Evolutionary conservation across 2,888 invertebrate species (phyloP), one percentile per base, ranked within the genome.

Genomic region (Notocelia uddmanniana): DNA sequence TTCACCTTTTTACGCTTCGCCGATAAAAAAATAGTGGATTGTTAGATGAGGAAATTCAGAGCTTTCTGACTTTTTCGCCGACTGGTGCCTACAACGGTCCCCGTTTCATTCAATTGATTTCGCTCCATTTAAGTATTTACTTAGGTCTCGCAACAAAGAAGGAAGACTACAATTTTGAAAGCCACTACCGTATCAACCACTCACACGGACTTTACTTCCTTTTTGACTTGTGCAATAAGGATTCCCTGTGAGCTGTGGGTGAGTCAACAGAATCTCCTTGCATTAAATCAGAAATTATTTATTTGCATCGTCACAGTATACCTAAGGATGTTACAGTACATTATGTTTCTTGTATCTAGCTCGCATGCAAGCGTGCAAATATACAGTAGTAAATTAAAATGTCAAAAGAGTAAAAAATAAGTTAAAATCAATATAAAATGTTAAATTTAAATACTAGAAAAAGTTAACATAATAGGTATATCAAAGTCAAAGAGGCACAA

Each of bases 21-120:
- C 57, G 63, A 69, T 69, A 52, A 34, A 50, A 50, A 64, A 58
- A 69, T 64, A 69, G 63, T 69, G 55, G 55, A 69, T 50, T 69
- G 69, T 54, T 55, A 54, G 23, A 62, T 23, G 54, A 63, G 48
- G 26, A 66, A 54, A 41, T 45, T 45, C 67, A 52, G 54, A 57
- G 21, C 15, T 41, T 18, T 21, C 48, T 26, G 54, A 52, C 26
- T 64, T 69, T 41, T 55, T 45, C 62, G 31, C 63, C 50, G 15
- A 23, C 63, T 45, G 57, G 57, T 54, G 54, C 37, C 37, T 34
- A 34, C 48, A 34, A 21, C 48, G 57, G 58, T 50, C 67, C 68
- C 41, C 58, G 58, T 59, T 70, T 63, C 63, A 57, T 57, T 70
- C 64, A 26, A 52, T 70, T 68, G 48, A 68, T 58, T 68, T 19